These are phyloP conservation scores for Mus pahari DNA, from an alignment of 2,113 vertebrate species.

Conservation along the genomic window DNA sequence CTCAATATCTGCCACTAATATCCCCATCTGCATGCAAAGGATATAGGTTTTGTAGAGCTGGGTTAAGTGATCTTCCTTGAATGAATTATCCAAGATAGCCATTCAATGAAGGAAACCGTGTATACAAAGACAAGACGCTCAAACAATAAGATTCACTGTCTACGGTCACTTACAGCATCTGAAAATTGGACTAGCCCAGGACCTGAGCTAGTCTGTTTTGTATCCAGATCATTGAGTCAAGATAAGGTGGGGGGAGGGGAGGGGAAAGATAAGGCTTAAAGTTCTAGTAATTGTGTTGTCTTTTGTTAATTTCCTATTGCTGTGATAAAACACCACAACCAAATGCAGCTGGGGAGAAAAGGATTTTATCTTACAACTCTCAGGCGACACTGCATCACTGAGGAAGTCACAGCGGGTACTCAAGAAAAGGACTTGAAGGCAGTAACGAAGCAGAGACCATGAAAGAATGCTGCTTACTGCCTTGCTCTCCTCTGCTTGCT, in stretches of 20 bases:
- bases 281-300: not conserved
- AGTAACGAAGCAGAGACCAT: not conserved
- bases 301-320: not conserved
- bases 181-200: not conserved
- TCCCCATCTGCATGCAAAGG: not conserved
- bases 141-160: not conserved
- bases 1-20: not conserved
- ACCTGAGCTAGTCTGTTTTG: not conserved
- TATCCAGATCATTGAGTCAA: conserved; percentile 8
- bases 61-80: not conserved
- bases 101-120: not conserved
- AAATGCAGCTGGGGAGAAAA: not conserved
- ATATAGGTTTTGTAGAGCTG: not conserved
- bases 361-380: not conserved
- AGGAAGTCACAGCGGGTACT: not conserved
- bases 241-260: not conserved
- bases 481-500: not conserved
- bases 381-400: too few relatives aligned
- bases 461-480: not conserved
- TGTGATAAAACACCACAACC: not conserved
- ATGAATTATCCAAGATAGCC: not conserved
- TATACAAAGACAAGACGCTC: not conserved
- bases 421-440: not conserved
- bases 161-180: not conserved
- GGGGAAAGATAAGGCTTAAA: not conserved